Percentiles rank a stretch among this genome's conserved stretches.
These are phyloP conservation scores for Ornithoptera alexandrae DNA, from an alignment of 2,888 invertebrate species.

Conservation along the genomic window DNA sequence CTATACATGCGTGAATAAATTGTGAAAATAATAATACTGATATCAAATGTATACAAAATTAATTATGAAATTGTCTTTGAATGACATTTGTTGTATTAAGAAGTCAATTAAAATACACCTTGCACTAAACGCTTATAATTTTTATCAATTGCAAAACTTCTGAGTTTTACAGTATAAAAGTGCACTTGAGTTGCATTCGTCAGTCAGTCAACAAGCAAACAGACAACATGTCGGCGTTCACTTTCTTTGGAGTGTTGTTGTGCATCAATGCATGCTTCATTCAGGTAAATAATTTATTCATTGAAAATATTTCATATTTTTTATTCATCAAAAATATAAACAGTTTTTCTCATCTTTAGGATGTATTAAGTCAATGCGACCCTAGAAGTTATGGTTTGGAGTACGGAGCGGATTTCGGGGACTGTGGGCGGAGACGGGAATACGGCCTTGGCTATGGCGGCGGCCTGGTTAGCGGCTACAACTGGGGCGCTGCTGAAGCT, in stretches of 20 bases:
- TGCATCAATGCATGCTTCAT: neutral
- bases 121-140: neutral
- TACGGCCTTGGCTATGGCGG: neutral
- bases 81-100: neutral
- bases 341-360: neutral
- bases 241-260: neutral
- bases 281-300: neutral
- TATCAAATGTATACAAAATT: neutral
- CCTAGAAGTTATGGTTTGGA: neutral
- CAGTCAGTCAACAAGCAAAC: conserved; percentile 2
- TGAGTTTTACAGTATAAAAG: neutral
- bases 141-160: neutral
- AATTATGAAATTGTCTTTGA: neutral
- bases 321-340: no score
- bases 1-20: neutral
- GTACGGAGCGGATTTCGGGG: neutral
- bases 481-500: conserved; percentile 2
- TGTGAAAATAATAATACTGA: neutral
- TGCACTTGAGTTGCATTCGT: neutral
- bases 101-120: neutral
- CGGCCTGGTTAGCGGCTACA: conserved; percentile 4
- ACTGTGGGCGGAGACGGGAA: no score
- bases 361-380: conserved; percentile 3
- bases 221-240: conserved; percentile 1
- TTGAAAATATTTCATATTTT: neutral